Percentiles rank a stretch among this genome's conserved stretches.
These are phyloP conservation scores for Archips xylosteana DNA, from an alignment of 2,888 invertebrate species.

Conservation along the genomic window DNA sequence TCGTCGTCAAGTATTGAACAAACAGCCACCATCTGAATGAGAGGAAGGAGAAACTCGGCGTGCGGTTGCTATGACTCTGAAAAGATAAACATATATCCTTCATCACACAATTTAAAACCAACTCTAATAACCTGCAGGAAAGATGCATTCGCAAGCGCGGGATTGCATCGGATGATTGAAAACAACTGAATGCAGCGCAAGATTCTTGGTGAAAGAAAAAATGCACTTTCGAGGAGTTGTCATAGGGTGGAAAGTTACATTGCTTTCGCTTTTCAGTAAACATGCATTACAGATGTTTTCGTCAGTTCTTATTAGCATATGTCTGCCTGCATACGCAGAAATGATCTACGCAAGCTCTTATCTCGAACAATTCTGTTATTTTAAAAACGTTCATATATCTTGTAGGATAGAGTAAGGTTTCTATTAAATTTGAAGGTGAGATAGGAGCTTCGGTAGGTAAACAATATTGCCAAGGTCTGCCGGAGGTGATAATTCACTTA, in stretches of 20 bases:
- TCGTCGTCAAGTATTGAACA: slow-evolving; percentile 38
- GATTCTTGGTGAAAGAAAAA: background rate
- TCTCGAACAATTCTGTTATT: background rate
- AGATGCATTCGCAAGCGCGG: background rate
- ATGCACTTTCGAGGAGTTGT: slow-evolving; percentile 2
- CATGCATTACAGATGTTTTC: slow-evolving; percentile 40
- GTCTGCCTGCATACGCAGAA: background rate
- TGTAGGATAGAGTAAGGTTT: background rate
- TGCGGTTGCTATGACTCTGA: slow-evolving; percentile 13
- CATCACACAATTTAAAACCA: background rate
- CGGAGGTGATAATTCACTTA: slow-evolving; percentile 63
- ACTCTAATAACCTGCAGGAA: background rate
- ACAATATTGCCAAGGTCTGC: slow-evolving; percentile 44
- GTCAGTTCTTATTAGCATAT: slow-evolving; percentile 50
- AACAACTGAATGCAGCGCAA: slow-evolving; percentile 1
- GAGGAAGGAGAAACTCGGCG: slow-evolving; percentile 23
- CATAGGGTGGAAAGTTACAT: background rate
- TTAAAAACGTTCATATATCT: background rate
- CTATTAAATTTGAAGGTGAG: background rate
- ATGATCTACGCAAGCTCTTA: background rate
- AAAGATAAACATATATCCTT: background rate
- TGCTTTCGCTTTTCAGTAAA: background rate
- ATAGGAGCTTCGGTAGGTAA: slow-evolving; percentile 5
- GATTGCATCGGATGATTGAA: background rate
- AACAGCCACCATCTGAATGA: slow-evolving; percentile 41